phyloP scores from a whole-genome alignment of 2,797 vertebrate species.

The Gastrophryne carolinensis region DNA sequence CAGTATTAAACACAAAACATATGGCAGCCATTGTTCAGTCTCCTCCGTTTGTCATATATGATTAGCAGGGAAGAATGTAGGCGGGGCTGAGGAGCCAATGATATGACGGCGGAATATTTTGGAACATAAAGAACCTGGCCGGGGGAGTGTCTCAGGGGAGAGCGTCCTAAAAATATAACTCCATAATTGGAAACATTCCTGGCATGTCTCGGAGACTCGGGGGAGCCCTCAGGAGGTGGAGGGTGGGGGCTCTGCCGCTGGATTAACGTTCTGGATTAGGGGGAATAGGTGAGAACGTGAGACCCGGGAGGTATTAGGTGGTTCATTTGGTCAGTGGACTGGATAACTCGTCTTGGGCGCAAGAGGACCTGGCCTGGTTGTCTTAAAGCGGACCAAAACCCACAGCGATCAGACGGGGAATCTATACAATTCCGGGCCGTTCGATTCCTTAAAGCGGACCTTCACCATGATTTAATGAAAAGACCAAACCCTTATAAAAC shows the following conservation, averaged over 20 bases:
- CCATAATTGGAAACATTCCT: constrained; percentile 33
- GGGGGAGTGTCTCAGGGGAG: background rate
- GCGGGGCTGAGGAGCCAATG: background rate
- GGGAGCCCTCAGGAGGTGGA: background rate
- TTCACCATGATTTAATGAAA: too few relatives aligned
- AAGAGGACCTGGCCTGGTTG: too few relatives aligned
- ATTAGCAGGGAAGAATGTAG: background rate
- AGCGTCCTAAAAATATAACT: background rate
- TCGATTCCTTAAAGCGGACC: too few relatives aligned
- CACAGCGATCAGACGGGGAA: too few relatives aligned
- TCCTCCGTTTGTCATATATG: background rate
- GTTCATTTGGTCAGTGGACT: too few relatives aligned
- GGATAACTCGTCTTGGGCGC: too few relatives aligned
- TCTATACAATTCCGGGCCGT: too few relatives aligned
- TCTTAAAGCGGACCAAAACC: too few relatives aligned
- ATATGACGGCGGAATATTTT: background rate
- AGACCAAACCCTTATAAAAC: too few relatives aligned
- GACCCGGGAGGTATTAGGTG: background rate
- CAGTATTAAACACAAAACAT: too few relatives aligned
- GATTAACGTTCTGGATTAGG: background rate
- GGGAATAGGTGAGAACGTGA: background rate
- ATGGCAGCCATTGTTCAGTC: background rate
- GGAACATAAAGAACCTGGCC: background rate
- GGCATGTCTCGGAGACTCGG: background rate
- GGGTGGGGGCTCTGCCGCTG: background rate